Evolutionary conservation across 2,888 invertebrate genomes (phyloP).

Genomic region (Cerastis leucographa): DNA sequence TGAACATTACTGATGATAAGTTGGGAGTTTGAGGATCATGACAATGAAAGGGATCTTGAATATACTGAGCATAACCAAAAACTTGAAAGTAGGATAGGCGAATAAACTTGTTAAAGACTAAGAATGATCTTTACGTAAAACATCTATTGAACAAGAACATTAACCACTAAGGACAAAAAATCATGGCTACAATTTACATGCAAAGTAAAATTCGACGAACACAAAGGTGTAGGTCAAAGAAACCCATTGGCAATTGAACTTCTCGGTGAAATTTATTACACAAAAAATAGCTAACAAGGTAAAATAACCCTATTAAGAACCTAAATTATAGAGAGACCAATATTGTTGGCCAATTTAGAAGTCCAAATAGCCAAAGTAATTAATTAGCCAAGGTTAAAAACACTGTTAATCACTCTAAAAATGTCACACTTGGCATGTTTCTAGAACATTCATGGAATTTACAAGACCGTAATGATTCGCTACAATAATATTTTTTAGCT

Average conservation of each 20-base stretch:
- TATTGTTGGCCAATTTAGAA: constrained; percentile 15
- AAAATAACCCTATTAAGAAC: constrained; percentile 19
- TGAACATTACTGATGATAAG: constrained; percentile 58
- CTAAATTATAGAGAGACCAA: constrained; percentile 9
- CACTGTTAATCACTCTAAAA: constrained; percentile 40
- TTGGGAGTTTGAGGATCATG: constrained; percentile 17
- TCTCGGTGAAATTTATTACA: background rate
- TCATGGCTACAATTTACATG: background rate
- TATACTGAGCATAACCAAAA: background rate
- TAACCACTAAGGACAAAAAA: background rate
- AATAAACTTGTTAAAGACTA: background rate
- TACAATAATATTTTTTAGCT: constrained; percentile 28
- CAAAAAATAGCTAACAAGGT: constrained; percentile 3
- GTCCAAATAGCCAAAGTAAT: constrained; percentile 23
- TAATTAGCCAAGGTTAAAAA: constrained; percentile 50
- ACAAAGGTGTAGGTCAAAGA: background rate
- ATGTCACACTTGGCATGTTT: constrained; percentile 50
- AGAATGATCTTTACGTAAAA: background rate
- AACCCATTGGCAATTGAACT: background rate
- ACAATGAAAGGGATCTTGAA: constrained; percentile 5
- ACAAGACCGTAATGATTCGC: constrained; percentile 40
- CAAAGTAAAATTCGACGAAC: background rate
- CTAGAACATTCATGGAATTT: constrained; percentile 37
- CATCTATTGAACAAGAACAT: too few relatives aligned
- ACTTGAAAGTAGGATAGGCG: background rate